Evolutionary conservation across 2,797 vertebrate genomes (phyloP).

Genomic region (Pogonophryne albipinna): DNA sequence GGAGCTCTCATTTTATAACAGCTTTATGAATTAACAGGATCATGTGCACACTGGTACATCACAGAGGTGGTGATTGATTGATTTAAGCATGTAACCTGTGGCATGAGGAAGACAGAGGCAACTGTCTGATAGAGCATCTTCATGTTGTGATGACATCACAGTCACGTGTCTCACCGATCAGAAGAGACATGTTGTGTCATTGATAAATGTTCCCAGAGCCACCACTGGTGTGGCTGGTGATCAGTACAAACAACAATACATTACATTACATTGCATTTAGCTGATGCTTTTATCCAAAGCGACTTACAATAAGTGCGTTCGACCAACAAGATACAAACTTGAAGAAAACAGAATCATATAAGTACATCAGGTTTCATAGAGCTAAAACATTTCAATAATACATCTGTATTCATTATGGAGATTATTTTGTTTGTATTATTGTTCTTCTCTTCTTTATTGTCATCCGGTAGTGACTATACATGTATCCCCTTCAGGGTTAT

Average conservation of each 20-base stretch:
- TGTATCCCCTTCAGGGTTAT: neutral
- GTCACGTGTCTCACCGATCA: constrained; percentile 20
- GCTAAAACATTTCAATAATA: neutral
- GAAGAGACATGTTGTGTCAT: constrained; percentile 12
- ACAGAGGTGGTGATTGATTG: neutral
- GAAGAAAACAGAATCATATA: no score
- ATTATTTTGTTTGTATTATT: neutral
- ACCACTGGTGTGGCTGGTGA: neutral
- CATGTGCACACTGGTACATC: constrained; percentile 21
- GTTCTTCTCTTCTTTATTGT: neutral
- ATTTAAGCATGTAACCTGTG: constrained; percentile 21
- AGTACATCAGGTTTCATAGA: neutral
- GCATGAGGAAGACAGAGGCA: constrained; percentile 20
- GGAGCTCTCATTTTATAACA: neutral
- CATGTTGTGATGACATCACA: constrained; percentile 54
- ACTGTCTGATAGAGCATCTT: constrained; percentile 21
- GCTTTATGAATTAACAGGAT: neutral
- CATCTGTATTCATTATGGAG: neutral
- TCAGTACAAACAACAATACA: neutral
- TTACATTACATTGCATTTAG: no score
- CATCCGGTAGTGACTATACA: neutral
- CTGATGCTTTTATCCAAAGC: no score
- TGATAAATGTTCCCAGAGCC: neutral
- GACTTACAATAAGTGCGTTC: no score
- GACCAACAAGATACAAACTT: no score